These are phyloP conservation scores for Amblyjoppa fuscipennis DNA, from an alignment of 2,888 invertebrate genomes.

Conservation along the genomic window DNA sequence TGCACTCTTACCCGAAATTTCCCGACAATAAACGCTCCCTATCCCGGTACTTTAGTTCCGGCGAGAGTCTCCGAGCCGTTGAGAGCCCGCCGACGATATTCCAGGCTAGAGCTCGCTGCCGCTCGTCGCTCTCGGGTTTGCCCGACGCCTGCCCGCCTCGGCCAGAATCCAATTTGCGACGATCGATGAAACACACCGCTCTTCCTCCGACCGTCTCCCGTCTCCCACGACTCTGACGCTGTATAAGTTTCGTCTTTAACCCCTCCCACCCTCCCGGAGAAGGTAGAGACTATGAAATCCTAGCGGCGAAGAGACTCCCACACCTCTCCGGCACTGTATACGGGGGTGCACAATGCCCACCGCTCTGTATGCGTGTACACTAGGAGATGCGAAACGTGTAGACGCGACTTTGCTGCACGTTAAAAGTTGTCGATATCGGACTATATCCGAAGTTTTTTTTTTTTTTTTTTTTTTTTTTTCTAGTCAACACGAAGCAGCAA, in stretches of 20 bases:
- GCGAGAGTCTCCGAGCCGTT: slow-evolving; percentile 4
- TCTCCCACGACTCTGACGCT: slow-evolving; percentile 15
- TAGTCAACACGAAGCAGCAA: neutral
- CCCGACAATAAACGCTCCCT: neutral
- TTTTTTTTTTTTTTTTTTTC: neutral
- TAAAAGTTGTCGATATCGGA: neutral
- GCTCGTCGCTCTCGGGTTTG: slow-evolving; percentile 48
- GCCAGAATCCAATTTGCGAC: slow-evolving; percentile 77
- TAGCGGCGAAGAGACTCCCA: slow-evolving; percentile 22
- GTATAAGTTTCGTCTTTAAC: slow-evolving; percentile 25
- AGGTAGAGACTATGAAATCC: slow-evolving; percentile 26
- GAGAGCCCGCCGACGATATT: slow-evolving; percentile 42
- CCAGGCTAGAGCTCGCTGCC: slow-evolving; percentile 24
- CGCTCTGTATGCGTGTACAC: neutral
- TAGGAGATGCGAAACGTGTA: slow-evolving; percentile 16
- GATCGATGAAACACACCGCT: slow-evolving; percentile 73
- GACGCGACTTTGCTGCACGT: neutral
- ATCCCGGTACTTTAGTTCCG: slow-evolving; percentile 22
- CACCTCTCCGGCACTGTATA: slow-evolving; percentile 18
- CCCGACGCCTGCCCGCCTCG: slow-evolving; percentile 71
- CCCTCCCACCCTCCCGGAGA: neutral
- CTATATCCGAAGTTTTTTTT: neutral
- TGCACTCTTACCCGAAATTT: slow-evolving; percentile 55
- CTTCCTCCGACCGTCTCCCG: slow-evolving; percentile 59
- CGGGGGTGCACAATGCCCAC: neutral